Percentiles rank a stretch among this genome's conserved stretches.
phyloP scores from a whole-genome alignment of 2,797 vertebrate genomes.

The Danio kyathit region DNA sequence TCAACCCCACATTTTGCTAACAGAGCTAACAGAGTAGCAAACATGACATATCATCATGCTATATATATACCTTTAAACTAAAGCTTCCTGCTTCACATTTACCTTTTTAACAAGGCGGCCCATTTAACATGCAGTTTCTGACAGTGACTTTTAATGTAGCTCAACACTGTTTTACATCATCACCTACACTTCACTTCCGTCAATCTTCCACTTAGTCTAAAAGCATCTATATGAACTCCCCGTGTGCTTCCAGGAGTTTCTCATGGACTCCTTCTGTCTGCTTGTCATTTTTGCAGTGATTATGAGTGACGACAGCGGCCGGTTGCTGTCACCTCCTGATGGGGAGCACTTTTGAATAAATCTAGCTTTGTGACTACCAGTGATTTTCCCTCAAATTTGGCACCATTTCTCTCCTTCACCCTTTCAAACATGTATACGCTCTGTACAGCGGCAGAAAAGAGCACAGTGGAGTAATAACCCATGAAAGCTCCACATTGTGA shows the following conservation, averaged over 20 bases:
- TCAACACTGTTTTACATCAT: neutral
- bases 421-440: conserved; percentile 4
- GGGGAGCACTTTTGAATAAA: conserved; percentile 5
- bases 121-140: neutral
- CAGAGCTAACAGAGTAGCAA: too few relatives aligned
- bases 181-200: neutral
- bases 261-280: neutral
- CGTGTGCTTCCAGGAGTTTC: neutral
- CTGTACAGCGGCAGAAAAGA: neutral
- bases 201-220: neutral
- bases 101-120: too few relatives aligned
- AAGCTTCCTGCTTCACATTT: too few relatives aligned
- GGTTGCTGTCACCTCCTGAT: neutral
- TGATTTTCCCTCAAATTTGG: neutral
- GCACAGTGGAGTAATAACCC: conserved; percentile 23
- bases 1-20: too few relatives aligned
- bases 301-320: neutral
- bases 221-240: neutral
- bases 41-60: too few relatives aligned
- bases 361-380: neutral
- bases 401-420: neutral
- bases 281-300: neutral
- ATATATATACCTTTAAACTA: too few relatives aligned
- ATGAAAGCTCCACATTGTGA: conserved; percentile 13
- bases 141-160: conserved; percentile 3